phyloP scores from a whole-genome alignment of 2,113 vertebrate genomes.

The Dipodomys merriami region DNA sequence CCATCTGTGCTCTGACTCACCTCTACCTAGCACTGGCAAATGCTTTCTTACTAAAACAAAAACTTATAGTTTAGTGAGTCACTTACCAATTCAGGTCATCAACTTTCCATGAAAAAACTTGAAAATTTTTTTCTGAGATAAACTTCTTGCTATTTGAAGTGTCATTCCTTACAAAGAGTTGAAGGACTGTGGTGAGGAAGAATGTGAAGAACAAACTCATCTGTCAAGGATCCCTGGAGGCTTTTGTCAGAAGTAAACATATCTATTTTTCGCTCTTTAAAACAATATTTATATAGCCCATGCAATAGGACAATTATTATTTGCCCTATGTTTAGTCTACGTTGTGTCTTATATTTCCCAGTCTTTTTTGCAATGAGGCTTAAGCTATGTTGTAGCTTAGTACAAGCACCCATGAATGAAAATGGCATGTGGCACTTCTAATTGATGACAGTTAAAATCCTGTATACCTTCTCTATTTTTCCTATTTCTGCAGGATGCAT shows the following conservation, averaged over 20 bases:
- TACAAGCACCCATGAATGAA: neutral
- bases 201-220: slow-evolving; percentile 77
- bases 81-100: neutral
- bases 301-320: neutral
- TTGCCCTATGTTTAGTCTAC: neutral
- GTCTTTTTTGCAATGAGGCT: neutral
- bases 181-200: slow-evolving; percentile 72
- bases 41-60: neutral
- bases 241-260: slow-evolving; percentile 65
- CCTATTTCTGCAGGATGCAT: neutral
- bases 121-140: slow-evolving; percentile 7
- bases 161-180: slow-evolving; percentile 65
- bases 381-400: neutral
- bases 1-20: neutral
- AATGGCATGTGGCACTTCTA: neutral
- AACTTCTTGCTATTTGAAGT: slow-evolving; percentile 67
- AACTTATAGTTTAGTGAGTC: neutral
- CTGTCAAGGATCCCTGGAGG: slow-evolving; percentile 74
- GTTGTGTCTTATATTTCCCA: neutral
- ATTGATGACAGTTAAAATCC: neutral
- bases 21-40: neutral
- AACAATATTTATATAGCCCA: neutral
- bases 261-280: slow-evolving; percentile 31
- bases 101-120: neutral
- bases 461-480: neutral